phyloP scores from a whole-genome alignment of 2,888 invertebrate genomes.

The Chrysolina americana region DNA sequence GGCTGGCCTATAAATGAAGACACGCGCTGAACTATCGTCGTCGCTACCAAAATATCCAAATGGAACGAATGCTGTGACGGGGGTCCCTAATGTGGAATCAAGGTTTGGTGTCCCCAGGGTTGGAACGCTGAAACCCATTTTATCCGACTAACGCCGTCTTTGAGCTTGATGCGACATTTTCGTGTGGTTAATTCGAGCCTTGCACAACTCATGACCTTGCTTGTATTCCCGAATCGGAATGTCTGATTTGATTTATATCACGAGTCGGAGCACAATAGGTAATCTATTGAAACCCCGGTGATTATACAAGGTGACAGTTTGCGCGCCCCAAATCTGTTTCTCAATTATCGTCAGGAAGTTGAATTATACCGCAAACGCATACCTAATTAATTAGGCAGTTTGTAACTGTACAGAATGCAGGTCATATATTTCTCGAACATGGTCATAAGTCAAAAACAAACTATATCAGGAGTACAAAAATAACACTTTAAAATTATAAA shows the following conservation, averaged over 20 bases:
- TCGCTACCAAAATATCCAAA: slow-evolving; percentile 11
- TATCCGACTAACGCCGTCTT: neutral
- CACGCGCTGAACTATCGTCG: neutral
- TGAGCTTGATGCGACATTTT: slow-evolving; percentile 19
- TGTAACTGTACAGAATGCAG: too few species aligned
- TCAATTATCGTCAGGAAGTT: neutral
- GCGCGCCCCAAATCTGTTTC: neutral
- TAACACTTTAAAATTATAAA: too few species aligned
- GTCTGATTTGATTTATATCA: slow-evolving; percentile 8
- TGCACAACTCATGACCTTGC: slow-evolving; percentile 11
- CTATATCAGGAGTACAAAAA: too few species aligned
- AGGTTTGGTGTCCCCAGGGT: neutral
- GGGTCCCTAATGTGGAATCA: slow-evolving; percentile 4
- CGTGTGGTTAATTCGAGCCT: slow-evolving; percentile 9
- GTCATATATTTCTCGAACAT: too few species aligned
- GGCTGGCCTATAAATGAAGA: neutral
- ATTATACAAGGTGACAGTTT: neutral
- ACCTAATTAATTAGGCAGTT: too few species aligned
- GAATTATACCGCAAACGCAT: too few species aligned
- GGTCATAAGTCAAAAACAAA: too few species aligned
- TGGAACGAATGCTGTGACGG: slow-evolving; percentile 5
- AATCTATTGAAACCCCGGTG: slow-evolving; percentile 3
- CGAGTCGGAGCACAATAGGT: neutral
- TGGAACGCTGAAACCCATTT: slow-evolving; percentile 1
- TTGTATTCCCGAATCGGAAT: neutral